A percentile compares a stretch with the other conserved stretches of the same genome.
Evolutionary conservation across 2,113 vertebrate genomes (phyloP).

Genomic region (Carollia perspicillata): DNA sequence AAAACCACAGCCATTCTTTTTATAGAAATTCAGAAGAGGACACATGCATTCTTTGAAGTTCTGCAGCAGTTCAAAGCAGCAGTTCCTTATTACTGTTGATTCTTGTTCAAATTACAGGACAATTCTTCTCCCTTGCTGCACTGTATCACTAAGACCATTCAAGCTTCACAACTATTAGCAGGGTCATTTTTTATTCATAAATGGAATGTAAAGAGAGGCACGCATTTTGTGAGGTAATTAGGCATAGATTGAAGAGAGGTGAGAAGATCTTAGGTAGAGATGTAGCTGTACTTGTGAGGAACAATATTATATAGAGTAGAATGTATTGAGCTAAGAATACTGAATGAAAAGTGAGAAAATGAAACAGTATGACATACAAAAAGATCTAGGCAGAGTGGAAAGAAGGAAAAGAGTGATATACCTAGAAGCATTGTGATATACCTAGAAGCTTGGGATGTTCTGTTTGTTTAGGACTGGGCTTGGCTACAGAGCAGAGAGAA

Average conservation of each 20-base stretch:
- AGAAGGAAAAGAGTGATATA: no score
- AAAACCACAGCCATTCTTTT: not conserved
- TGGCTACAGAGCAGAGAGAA: not conserved
- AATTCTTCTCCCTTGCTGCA: not conserved
- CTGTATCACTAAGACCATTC: not conserved
- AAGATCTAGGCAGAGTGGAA: not conserved
- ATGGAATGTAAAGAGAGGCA: not conserved
- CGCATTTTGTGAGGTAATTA: not conserved
- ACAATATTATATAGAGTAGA: not conserved
- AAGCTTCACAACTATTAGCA: not conserved
- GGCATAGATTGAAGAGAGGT: not conserved
- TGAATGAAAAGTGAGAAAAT: not conserved
- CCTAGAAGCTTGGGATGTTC: no score
- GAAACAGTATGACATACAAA: not conserved
- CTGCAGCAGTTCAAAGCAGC: not conserved
- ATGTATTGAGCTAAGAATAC: not conserved
- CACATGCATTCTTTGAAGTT: not conserved
- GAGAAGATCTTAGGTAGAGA: not conserved
- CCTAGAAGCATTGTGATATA: no score
- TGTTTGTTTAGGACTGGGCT: not conserved
- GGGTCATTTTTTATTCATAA: constrained; percentile 1
- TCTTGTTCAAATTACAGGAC: not conserved
- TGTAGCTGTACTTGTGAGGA: not conserved
- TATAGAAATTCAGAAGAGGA: not conserved
- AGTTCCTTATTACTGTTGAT: not conserved